Evolutionary conservation across 92 coral and sea anemone genomes (phyloP), one percentile per base, ranked within the genome.

Genomic region (Epizoanthus scotinus): DNA sequence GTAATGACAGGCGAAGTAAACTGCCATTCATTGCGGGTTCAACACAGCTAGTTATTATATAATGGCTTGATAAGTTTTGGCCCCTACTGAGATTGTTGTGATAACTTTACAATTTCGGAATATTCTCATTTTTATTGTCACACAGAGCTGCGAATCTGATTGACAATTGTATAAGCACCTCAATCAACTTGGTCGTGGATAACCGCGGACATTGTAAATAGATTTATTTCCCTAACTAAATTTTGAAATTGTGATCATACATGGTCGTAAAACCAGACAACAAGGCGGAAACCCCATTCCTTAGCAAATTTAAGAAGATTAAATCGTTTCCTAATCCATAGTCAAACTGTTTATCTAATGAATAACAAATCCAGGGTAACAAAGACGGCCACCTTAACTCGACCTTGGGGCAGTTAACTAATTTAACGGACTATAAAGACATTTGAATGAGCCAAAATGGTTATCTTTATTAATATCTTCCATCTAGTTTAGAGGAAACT

Each of bases 51-150:
- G 47, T 19, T n/a, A 31, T 57, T 18, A 13, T 57, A 5, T 14
- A 64, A 6, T 38, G 36, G 13, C 49, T 60, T 60, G n/a, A 31
- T 3, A 38, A 13, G 5, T 20, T 26, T 13, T 29, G 65, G n/a
- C 79, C 29, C 79, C 79, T 29, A 73, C 79, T 8, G 79, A 56
- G 79, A 8, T 73, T 8, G 62, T 56, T 73, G 77, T 47, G 19
- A 10, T 3, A 28, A 31, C 52, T 59, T 54, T 18, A 42, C 17
- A 53, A 27, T 47, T 8, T 47, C 52, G 10, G 14, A 47, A 47
- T 47, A 62, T 38, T 47, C 52, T 12, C 15, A 13, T 8, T 47
- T 47, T 13, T 47, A 13, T 47, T 47, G 0, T 0, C 52, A 47
- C 52, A 47, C 10, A 47, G 15, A 47, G 52, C 52, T 47, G 12